phyloP scores from a whole-genome alignment of 1,140 invertebrate genomes.

The Panagrolaimus sp. region DNA sequence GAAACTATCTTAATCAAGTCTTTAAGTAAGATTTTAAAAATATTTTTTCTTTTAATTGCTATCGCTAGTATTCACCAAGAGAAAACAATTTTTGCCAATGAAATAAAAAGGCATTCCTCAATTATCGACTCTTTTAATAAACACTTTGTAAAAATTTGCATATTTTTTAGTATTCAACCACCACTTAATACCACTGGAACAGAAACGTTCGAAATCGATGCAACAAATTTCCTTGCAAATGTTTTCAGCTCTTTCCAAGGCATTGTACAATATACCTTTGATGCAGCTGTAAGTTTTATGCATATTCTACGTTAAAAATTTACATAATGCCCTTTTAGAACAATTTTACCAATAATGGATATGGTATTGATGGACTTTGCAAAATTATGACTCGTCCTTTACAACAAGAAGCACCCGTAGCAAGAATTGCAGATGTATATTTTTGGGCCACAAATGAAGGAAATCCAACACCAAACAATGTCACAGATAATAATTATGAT shows the following conservation, averaged over 20 bases:
- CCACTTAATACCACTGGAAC: background rate
- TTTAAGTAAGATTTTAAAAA: slow-evolving; percentile 15
- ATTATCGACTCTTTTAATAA: too few relatives aligned
- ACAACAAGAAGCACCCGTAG: too few relatives aligned
- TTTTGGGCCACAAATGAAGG: background rate
- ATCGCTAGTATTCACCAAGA: too few relatives aligned
- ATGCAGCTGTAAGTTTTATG: slow-evolving; percentile 10
- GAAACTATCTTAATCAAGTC: slow-evolving; percentile 15
- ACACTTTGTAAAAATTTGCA: too few relatives aligned
- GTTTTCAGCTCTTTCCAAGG: slow-evolving; percentile 36
- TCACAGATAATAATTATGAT: background rate
- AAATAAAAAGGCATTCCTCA: too few relatives aligned
- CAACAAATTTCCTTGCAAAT: slow-evolving; percentile 5
- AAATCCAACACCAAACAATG: background rate
- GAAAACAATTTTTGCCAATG: too few relatives aligned
- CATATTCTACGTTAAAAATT: background rate
- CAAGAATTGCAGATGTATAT: background rate
- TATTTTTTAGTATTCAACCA: background rate
- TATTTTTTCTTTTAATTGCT: too few relatives aligned
- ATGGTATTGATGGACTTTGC: background rate
- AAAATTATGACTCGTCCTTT: background rate
- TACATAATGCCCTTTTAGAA: background rate
- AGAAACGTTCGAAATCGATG: slow-evolving; percentile 18
- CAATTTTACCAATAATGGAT: background rate
- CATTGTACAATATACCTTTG: slow-evolving; percentile 32